Evolutionary conservation across 2,113 vertebrate species (phyloP).

Genomic region (Malurus cyaneus): DNA sequence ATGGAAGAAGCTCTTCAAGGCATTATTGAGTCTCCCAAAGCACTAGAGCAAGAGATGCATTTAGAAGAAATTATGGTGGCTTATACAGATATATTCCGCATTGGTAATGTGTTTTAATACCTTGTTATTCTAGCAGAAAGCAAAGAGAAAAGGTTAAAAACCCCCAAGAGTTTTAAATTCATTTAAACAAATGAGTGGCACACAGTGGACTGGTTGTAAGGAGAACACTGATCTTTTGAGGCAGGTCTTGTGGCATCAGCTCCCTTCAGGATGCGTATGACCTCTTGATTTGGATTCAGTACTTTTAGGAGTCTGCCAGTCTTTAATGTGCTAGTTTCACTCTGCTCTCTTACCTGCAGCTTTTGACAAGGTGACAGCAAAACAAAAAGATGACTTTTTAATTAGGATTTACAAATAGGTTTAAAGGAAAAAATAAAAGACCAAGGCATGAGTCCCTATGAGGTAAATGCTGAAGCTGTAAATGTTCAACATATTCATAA

Average conservation of each 20-base stretch:
- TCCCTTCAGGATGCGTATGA: neutral
- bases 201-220: rapidly evolving
- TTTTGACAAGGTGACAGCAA: neutral
- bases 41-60: neutral
- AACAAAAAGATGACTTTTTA: neutral
- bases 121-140: neutral
- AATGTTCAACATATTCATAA: neutral
- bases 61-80: neutral
- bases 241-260: neutral
- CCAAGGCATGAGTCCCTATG: neutral
- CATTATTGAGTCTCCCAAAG: neutral
- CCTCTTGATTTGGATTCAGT: neutral
- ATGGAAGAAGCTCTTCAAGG: neutral
- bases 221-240: neutral
- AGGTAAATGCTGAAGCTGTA: neutral
- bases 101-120: neutral
- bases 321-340: neutral
- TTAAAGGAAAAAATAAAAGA: neutral
- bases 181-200: neutral
- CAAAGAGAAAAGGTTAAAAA: neutral
- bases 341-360: neutral
- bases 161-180: neutral
- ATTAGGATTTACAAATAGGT: neutral
- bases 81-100: neutral
- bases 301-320: neutral